Base-by-base conservation (phyloP, 2,797 vertebrate species). In the Dryobates pubescens region DNA sequence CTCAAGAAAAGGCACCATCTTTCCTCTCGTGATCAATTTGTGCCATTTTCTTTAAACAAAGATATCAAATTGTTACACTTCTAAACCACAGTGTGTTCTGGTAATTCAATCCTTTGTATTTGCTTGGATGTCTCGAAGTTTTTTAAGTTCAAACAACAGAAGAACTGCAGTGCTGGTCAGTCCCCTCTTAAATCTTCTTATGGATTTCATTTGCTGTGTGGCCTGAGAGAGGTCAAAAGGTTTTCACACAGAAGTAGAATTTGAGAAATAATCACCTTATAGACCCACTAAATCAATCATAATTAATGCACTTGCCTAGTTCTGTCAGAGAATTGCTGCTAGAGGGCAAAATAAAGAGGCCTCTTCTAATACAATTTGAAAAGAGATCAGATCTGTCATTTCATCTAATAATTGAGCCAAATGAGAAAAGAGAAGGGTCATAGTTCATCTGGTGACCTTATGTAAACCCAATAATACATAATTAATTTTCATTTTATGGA, bases 261-360 rank as follows among this genome's bases (percentile, higher is more conserved):
- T 98, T 98, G 98, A 98, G 98, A 98, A 98, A 98, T 98, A 98
- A 99, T 98, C 98, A 98, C 98, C 98, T 98, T 98, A 97, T 96
- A 98, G 98, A 98, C 97, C 97, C 97, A 98, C 97, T 98, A 98
- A 98, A 99, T 99, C 98, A 98, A 99, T 99, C 98, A 99, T 98
- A 98, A 99, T 99, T 99, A 99, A 99, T 98, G 98, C 98, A 97
- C 98, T 98, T 96, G 97, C 97, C 97, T 89, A 91, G 97, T 98
- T 97, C 98, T 98, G 98, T 98, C 98, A 98, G 98, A 97, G 89
- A 97, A 97, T 97, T 97, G 97, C 97, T 97, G 97, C 98, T 98
- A 98, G 98, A 98, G 98, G 98, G 98, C 96, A 97, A 98, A 97
- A 98, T 98, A 98, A 98, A 98, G 96, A 97, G 95, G 82, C 97